Percentiles rank a stretch among this genome's conserved stretches.
Evolutionary conservation across 2,797 vertebrate genomes (phyloP).

Genomic region (Hydrophis major): DNA sequence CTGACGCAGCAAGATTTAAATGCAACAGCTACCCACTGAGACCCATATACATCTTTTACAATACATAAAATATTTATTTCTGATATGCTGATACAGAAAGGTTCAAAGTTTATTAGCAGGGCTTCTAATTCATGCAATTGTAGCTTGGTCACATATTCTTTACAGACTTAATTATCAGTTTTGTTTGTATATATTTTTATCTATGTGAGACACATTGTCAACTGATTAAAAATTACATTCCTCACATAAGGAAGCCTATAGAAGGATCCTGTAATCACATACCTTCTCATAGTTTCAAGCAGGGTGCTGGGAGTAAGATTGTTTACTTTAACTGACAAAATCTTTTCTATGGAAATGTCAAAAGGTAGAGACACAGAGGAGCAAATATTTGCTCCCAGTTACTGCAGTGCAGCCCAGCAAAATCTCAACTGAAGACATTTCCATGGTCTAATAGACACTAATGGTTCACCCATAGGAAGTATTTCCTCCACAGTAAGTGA

Average conservation of each 20-base stretch:
- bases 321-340: slow-evolving; percentile 22
- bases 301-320: background rate
- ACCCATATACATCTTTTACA: background rate
- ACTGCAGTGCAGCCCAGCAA: accelerated
- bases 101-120: slow-evolving; percentile 35
- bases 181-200: background rate
- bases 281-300: slow-evolving; percentile 1
- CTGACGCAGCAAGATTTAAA: slow-evolving; percentile 28
- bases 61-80: background rate
- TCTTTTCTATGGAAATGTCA: background rate
- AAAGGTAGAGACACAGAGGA: background rate
- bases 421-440: accelerated
- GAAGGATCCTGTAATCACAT: slow-evolving; percentile 12
- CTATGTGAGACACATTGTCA: background rate
- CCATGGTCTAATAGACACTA: background rate
- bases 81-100: slow-evolving; percentile 11
- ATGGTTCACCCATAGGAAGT: slow-evolving; percentile 28
- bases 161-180: slow-evolving; percentile 9
- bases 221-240: slow-evolving; percentile 29
- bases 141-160: background rate
- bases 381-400: slow-evolving; percentile 6
- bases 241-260: background rate
- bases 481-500: background rate
- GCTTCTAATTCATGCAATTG: background rate
- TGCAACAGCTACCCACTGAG: background rate